Percentiles rank a stretch among this genome's conserved stretches.
Conservation (phyloP, 2,888 invertebrate species). For the Plebejus argus region DNA sequence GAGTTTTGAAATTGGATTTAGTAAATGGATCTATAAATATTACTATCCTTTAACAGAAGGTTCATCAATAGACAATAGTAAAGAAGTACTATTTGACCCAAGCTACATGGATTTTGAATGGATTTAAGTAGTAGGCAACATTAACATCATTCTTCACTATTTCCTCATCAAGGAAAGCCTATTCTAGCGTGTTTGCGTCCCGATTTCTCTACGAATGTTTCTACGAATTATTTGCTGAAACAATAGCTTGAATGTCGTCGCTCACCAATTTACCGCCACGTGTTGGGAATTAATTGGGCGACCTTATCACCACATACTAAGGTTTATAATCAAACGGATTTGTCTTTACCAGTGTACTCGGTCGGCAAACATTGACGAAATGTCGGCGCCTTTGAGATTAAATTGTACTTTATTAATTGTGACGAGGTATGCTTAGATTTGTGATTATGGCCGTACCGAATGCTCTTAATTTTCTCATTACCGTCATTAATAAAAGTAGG, state of each 20-base stretch:
- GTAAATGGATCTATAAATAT: too few relatives aligned
- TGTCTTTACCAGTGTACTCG: constrained; percentile 37
- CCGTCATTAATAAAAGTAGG: constrained; percentile 26
- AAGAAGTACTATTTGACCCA: too few relatives aligned
- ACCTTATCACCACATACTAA: constrained; percentile 45
- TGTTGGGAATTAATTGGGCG: constrained; percentile 34
- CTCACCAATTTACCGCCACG: constrained; percentile 48
- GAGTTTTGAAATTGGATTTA: too few relatives aligned
- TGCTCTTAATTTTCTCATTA: constrained; percentile 42
- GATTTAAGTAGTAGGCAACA: constrained; percentile 28
- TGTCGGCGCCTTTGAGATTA: constrained; percentile 74
- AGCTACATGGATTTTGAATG: not conserved
- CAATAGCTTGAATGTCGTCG: constrained; percentile 70
- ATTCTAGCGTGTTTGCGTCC: constrained; percentile 60
- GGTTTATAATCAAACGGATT: constrained; percentile 44
- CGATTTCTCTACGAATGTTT: constrained; percentile 71
- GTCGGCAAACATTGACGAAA: constrained; percentile 67
- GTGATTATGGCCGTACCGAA: constrained; percentile 58
- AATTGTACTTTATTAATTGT: constrained; percentile 69
- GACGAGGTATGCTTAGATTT: constrained; percentile 68
- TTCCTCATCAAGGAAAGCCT: constrained; percentile 37
- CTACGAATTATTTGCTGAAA: constrained; percentile 77
- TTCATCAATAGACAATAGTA: too few relatives aligned
- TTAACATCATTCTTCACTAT: not conserved
- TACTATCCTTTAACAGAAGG: too few relatives aligned